Percentiles rank a stretch among this genome's conserved stretches.
Evolutionary conservation across 2,888 invertebrate genomes (phyloP).

Genomic region (Mechanitis mazaeus): DNA sequence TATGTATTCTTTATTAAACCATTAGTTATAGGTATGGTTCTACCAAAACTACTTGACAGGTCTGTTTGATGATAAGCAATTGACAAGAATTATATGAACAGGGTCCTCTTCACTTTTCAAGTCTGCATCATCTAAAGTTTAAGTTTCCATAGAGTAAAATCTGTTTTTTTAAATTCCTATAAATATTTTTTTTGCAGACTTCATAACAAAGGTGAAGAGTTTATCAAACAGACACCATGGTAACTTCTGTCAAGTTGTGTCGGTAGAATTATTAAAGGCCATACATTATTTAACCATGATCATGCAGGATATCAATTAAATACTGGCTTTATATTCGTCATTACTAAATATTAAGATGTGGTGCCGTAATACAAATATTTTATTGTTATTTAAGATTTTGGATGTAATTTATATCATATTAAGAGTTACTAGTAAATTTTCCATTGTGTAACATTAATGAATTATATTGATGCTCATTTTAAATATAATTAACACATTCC

Average conservation of each 20-base stretch:
- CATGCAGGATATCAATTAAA: neutral
- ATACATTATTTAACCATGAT: neutral
- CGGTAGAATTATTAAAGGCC: neutral
- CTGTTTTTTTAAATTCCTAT: too few species aligned
- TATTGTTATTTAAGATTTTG: neutral
- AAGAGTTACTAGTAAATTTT: too few species aligned
- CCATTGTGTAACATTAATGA: too few species aligned
- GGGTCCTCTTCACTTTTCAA: too few species aligned
- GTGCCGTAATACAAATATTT: neutral
- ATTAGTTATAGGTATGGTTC: constrained; percentile 6
- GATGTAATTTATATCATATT: neutral
- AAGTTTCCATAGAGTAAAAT: too few species aligned
- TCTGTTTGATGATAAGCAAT: neutral
- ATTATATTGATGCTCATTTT: too few species aligned
- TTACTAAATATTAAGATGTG: neutral
- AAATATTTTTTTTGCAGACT: too few species aligned
- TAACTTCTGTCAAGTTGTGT: neutral
- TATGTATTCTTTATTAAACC: constrained; percentile 7
- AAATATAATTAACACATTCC: constrained; percentile 1
- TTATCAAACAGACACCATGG: too few species aligned
- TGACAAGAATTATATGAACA: neutral
- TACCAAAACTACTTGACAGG: neutral
- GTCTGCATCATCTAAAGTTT: too few species aligned
- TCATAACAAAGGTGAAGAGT: too few species aligned
- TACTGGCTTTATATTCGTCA: neutral